Evolutionary conservation across 2,113 vertebrate species (phyloP).

Genomic region (Platichthys flesus): DNA sequence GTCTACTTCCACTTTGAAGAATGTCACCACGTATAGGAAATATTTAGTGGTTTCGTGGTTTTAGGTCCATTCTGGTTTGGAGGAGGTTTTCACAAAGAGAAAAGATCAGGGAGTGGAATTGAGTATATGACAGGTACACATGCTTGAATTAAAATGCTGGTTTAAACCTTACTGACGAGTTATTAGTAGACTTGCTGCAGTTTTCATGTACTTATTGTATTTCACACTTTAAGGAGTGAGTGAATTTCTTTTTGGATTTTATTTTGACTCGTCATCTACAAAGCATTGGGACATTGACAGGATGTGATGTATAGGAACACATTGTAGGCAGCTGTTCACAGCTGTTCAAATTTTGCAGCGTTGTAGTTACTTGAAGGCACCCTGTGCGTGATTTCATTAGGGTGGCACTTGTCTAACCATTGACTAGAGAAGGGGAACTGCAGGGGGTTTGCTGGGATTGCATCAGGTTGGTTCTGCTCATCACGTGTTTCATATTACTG

Average conservation of each 20-base stretch:
- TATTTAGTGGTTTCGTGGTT: not conserved
- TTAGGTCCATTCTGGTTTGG: not conserved
- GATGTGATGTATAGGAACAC: not conserved
- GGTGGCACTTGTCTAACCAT: slow-evolving; percentile 8
- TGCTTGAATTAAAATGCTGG: not conserved
- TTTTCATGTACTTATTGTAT: no score
- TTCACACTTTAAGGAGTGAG: not conserved
- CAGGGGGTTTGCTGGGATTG: slow-evolving; percentile 82
- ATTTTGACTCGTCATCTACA: not conserved
- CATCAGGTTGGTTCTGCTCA: slow-evolving; percentile 74
- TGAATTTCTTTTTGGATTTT: not conserved
- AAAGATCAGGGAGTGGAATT: not conserved
- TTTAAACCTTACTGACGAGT: not conserved
- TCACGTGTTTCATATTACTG: slow-evolving; percentile 79
- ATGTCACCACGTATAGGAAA: slow-evolving; percentile 2
- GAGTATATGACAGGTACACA: not conserved
- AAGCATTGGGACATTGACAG: not conserved
- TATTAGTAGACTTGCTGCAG: not conserved
- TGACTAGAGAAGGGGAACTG: slow-evolving; percentile 80
- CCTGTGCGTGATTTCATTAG: slow-evolving; percentile 16
- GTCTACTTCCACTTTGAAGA: slow-evolving; percentile 25
- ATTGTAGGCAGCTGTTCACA: not conserved
- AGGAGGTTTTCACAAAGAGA: not conserved
- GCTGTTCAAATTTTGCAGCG: slow-evolving; percentile 1
- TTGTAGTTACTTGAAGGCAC: slow-evolving; percentile 2